These are phyloP conservation scores for Rhodeus uyekii DNA, from an alignment of 2,797 vertebrate species.

Conservation along the genomic window DNA sequence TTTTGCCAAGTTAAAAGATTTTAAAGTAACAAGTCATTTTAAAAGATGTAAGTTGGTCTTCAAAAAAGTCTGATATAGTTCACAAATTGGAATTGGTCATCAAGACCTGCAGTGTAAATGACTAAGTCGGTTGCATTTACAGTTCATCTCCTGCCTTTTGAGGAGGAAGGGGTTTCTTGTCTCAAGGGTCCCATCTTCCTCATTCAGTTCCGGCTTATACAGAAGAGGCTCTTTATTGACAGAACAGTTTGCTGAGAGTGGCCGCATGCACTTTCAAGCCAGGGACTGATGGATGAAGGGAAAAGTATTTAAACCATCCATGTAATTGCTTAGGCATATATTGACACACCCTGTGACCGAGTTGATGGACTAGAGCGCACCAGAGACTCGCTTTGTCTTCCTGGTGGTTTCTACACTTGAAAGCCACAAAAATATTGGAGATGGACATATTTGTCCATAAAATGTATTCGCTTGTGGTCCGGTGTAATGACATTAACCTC, in stretches of 20 bases:
- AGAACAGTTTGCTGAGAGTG: slow-evolving; percentile 17
- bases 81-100: not conserved
- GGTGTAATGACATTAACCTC: slow-evolving; percentile 9
- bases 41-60: not conserved
- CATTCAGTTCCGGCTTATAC: slow-evolving; percentile 17
- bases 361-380: slow-evolving; percentile 6
- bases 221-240: slow-evolving; percentile 37
- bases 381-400: not conserved
- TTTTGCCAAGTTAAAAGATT: too few species aligned
- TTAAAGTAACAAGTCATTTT: too few species aligned
- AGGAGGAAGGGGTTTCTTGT: slow-evolving; percentile 8
- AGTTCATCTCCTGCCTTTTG: slow-evolving; percentile 23
- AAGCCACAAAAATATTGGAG: not conserved
- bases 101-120: not conserved
- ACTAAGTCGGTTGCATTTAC: not conserved
- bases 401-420: slow-evolving; percentile 5
- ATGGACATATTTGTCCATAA: slow-evolving; percentile 7
- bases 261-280: slow-evolving; percentile 3
- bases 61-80: not conserved
- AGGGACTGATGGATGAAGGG: slow-evolving; percentile 10
- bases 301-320: slow-evolving; percentile 21
- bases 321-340: slow-evolving; percentile 7
- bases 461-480: slow-evolving; percentile 6
- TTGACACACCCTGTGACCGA: not conserved
- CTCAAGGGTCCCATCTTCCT: slow-evolving; percentile 32